phyloP scores from a whole-genome alignment of 1,140 invertebrate species.

The Orchestia grillus region DNA sequence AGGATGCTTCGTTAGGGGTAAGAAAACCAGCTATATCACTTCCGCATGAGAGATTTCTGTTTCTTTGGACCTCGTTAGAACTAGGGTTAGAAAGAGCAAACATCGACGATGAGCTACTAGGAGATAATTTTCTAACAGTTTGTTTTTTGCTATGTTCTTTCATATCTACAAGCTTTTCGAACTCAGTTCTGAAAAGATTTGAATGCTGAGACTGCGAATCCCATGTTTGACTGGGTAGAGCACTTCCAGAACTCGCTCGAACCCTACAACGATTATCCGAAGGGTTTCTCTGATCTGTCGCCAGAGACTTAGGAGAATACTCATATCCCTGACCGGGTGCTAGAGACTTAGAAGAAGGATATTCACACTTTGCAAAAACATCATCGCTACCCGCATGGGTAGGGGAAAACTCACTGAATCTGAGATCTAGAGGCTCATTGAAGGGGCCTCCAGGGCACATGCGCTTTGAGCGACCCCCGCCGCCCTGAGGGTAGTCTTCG shows the following conservation, averaged over 20 bases:
- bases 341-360: conserved; percentile 3
- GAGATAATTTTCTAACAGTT: not conserved
- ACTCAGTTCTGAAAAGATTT: conserved; percentile 15
- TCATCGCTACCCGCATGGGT: not conserved
- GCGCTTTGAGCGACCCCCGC: conserved; percentile 19
- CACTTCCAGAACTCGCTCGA: conserved; percentile 11
- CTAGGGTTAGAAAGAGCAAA: not conserved
- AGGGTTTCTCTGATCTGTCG: not conserved
- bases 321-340: not conserved
- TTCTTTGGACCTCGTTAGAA: not conserved
- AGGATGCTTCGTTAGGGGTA: not conserved
- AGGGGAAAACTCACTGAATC: conserved; percentile 42
- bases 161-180: conserved; percentile 22
- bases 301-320: not conserved
- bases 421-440: conserved; percentile 32
- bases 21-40: not conserved
- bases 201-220: not conserved
- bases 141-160: conserved; percentile 20
- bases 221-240: not conserved
- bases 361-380: not conserved
- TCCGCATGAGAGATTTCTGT: not conserved
- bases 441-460: not conserved
- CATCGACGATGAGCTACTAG: not conserved
- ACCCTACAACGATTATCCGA: not conserved
- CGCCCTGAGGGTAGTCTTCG: conserved; percentile 40